Percentiles rank a stretch among this genome's conserved stretches.
Conservation (phyloP, 2,888 invertebrate species). For the Tetranychus piercei region DNA sequence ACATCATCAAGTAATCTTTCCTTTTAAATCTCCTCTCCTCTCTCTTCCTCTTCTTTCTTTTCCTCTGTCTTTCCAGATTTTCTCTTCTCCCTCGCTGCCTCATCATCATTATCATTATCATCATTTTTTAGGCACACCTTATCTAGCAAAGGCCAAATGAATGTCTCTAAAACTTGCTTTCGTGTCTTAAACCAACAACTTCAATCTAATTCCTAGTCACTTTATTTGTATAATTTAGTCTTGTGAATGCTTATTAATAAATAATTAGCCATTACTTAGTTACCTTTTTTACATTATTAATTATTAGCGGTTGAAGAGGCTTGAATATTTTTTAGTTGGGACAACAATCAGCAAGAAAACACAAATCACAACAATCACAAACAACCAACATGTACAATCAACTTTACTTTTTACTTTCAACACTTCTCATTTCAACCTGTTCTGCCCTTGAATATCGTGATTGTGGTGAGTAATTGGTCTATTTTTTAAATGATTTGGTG, state of each 20-base stretch:
- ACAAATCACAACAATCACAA: neutral
- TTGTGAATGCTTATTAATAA: too few relatives aligned
- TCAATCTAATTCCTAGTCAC: too few relatives aligned
- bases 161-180: too few relatives aligned
- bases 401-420: neutral
- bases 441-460: conserved; percentile 4
- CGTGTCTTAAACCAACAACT: too few relatives aligned
- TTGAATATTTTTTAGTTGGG: too few relatives aligned
- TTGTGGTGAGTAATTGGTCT: conserved; percentile 1
- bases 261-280: too few relatives aligned
- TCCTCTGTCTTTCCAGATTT: neutral
- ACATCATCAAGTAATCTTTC: neutral
- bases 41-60: neutral
- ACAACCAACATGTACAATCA: neutral
- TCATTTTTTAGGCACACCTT: too few relatives aligned
- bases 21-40: neutral
- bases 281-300: too few relatives aligned
- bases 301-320: too few relatives aligned
- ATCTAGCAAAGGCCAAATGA: too few relatives aligned
- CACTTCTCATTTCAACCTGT: neutral
- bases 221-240: too few relatives aligned
- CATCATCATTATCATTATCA: neutral
- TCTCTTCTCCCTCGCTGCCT: neutral
- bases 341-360: too few relatives aligned
- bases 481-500: neutral